These are phyloP conservation scores for Agonum fuliginosum DNA, from an alignment of 2,888 invertebrate genomes.

Conservation along the genomic window DNA sequence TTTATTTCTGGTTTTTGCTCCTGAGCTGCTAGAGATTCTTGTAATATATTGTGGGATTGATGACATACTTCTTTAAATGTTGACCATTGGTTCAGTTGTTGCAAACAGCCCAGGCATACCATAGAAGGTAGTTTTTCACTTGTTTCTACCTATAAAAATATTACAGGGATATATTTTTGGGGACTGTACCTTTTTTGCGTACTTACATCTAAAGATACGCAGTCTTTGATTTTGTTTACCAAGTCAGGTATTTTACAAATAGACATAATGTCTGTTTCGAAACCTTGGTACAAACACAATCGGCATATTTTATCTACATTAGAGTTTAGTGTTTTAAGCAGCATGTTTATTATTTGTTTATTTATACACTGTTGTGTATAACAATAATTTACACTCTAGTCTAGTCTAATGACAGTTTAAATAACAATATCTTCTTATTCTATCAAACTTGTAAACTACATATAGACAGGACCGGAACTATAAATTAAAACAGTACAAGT, in stretches of 20 bases:
- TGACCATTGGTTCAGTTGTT: constrained; percentile 66
- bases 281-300: constrained; percentile 66
- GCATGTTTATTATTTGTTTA: constrained; percentile 37
- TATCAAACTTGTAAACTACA: neutral
- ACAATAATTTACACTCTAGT: constrained; percentile 13
- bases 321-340: constrained; percentile 40
- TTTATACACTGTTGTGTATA: constrained; percentile 1
- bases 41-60: constrained; percentile 65
- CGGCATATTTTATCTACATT: constrained; percentile 65
- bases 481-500: no score
- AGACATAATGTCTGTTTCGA: constrained; percentile 63
- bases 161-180: neutral
- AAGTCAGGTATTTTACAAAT: constrained; percentile 65
- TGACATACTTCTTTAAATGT: constrained; percentile 66
- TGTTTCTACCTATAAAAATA: constrained; percentile 63
- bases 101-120: constrained; percentile 65
- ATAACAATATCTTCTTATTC: constrained; percentile 41
- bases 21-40: constrained; percentile 55
- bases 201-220: constrained; percentile 66
- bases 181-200: no score
- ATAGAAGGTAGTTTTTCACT: constrained; percentile 64
- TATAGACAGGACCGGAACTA: no score
- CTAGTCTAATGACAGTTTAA: constrained; percentile 37
- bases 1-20: constrained; percentile 35
- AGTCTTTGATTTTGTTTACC: constrained; percentile 65